Conservation (phyloP, 2,888 invertebrate genomes). For the Stenodema calcarata region DNA sequence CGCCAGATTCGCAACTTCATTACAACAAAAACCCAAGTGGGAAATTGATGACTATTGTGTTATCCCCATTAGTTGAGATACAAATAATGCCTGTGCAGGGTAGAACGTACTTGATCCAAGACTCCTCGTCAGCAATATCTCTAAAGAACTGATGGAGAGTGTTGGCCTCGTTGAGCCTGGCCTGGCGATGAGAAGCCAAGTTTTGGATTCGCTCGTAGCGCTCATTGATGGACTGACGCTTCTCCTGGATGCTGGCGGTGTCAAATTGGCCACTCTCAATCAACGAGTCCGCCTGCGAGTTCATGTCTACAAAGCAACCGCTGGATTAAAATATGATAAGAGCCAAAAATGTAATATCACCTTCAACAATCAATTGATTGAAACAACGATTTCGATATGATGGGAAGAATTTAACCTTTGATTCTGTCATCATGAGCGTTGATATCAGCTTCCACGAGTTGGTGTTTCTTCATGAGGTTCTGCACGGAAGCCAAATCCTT, state of each 20-base stretch:
- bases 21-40: no score
- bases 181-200: constrained; percentile 89
- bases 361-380: neutral
- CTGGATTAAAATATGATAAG: no score
- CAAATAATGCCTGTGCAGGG: neutral
- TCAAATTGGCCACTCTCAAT: constrained; percentile 98
- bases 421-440: constrained; percentile 95
- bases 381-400: no score
- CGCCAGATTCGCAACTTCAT: no score
- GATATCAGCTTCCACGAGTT: constrained; percentile 97
- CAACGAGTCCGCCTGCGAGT: constrained; percentile 92
- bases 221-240: constrained; percentile 94
- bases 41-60: no score
- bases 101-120: constrained; percentile 88
- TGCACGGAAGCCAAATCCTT: constrained; percentile 98
- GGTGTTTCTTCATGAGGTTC: constrained; percentile 98
- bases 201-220: constrained; percentile 93
- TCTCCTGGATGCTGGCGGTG: constrained; percentile 92
- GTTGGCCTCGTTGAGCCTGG: constrained; percentile 92
- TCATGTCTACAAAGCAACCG: constrained; percentile 74
- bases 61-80: no score
- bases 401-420: constrained; percentile 66
- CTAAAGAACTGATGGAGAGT: constrained; percentile 99
- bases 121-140: constrained; percentile 98
- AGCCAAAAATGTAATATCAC: neutral